Base-by-base conservation (phyloP, 2,797 vertebrate genomes). In the Lophius americanus region DNA sequence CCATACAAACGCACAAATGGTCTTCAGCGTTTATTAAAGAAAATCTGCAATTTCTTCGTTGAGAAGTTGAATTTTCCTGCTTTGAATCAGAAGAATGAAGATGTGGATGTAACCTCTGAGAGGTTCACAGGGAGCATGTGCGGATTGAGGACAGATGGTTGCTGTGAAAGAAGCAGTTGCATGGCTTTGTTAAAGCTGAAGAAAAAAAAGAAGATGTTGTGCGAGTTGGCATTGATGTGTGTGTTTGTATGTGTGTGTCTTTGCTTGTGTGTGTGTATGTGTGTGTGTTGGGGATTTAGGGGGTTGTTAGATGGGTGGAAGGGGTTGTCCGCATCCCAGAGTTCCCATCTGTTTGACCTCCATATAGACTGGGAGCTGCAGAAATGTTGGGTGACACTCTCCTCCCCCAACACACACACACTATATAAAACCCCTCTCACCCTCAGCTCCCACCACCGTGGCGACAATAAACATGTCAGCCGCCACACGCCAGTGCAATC, bases 381-480 rank as follows among this genome's bases (percentile, higher is more conserved):
- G 92, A 93, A 96, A 93, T 93, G 92, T 91, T 90, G 89, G 89
- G 92, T 90, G 90, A 90, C 89, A 78, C 92, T 89, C 82, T 70
- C 56, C 60, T 32, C 46, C 92, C n/a, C 51, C 33, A 13, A 44
- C 43, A 44, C 43, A 44, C 43, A 44, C 43, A 44, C 43, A 44
- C 11, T 12, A 44, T 12, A 10, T 44, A 11, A 12, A 44, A 10
- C 12, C 70, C 46, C 58, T 35, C 68, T 38, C 72, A 68, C 59
- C 79, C 79, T 91, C 93, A 90, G 91, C 94, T 94, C 94, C 94
- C 94, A 92, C 94, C 91, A 44, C 95, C 94, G 91, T 92, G 93
- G 92, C 72, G 32, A 94, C 95, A 95, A 96, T 97, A 97, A 98
- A 97, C 95, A 96, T 96, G 95, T 96, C 97, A 96, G 92, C 93